Percentiles rank a stretch among this genome's conserved stretches.
Evolutionary conservation across 2,888 invertebrate genomes (phyloP).

Genomic region (Hydropsyche betteni): DNA sequence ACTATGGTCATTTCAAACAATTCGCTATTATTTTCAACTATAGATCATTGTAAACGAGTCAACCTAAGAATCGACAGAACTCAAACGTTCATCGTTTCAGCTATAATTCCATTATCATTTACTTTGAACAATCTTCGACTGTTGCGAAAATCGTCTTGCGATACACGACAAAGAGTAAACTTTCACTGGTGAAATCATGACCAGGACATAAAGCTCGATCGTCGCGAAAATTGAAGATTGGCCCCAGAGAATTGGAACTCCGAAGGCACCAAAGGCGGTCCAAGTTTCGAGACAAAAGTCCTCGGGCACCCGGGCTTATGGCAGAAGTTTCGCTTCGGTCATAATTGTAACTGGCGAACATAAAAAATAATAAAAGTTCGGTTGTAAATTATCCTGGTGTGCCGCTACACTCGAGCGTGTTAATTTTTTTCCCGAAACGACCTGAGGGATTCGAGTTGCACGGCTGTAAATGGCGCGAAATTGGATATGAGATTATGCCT

Average conservation of each 20-base stretch:
- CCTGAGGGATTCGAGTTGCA: no score
- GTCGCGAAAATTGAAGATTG: slow-evolving; percentile 27
- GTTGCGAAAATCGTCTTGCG: neutral
- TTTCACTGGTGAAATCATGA: neutral
- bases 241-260: neutral
- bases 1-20: no score
- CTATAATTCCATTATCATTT: no score
- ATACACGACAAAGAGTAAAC: neutral
- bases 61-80: no score
- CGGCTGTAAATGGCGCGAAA: no score
- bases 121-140: neutral
- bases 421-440: slow-evolving; percentile 42
- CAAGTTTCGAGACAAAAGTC: slow-evolving; percentile 18
- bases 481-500: no score
- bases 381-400: slow-evolving; percentile 44
- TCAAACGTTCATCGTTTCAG: no score
- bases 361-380: slow-evolving; percentile 50
- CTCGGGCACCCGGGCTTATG: slow-evolving; percentile 16
- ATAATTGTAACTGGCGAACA: slow-evolving; percentile 48
- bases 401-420: slow-evolving; percentile 43
- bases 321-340: slow-evolving; percentile 31
- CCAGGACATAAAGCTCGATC: slow-evolving; percentile 4
- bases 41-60: no score
- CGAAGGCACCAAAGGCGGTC: neutral
- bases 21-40: no score